These are phyloP conservation scores for Panthera tigris DNA, from an alignment of 2,113 vertebrate species.

Conservation along the genomic window DNA sequence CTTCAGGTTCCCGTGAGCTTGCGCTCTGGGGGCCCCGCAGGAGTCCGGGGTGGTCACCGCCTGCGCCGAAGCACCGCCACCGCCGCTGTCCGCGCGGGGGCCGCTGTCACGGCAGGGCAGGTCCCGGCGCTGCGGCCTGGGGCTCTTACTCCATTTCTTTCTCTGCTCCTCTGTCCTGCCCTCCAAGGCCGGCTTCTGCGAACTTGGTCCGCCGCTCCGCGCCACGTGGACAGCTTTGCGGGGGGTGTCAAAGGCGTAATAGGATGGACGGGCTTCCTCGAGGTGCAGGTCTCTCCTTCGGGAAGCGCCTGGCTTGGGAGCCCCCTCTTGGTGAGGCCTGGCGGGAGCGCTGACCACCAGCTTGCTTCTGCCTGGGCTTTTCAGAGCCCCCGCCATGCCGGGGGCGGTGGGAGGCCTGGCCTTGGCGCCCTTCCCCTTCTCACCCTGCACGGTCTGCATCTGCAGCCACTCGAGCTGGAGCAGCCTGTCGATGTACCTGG, in stretches of 20 bases:
- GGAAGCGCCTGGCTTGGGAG: slow-evolving; percentile 52
- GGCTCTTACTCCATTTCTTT: neutral
- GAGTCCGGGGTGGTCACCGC: neutral
- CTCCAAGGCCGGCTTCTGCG: slow-evolving; percentile 60
- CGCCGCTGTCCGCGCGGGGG: slow-evolving; percentile 69
- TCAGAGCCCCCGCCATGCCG: slow-evolving; percentile 42
- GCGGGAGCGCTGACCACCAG: slow-evolving; percentile 38
- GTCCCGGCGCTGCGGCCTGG: slow-evolving; percentile 53
- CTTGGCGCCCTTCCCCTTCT: slow-evolving; percentile 83
- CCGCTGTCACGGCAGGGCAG: neutral
- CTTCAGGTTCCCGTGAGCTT: slow-evolving; percentile 49
- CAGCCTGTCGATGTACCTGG: slow-evolving; percentile 89
- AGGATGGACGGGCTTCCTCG: neutral
- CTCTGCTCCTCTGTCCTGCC: slow-evolving; percentile 70
- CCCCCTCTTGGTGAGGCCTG: slow-evolving; percentile 68
- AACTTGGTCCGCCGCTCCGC: neutral
- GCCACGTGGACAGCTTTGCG: neutral
- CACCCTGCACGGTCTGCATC: slow-evolving; percentile 87
- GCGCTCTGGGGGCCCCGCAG: slow-evolving; percentile 62
- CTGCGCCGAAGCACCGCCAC: slow-evolving; percentile 75
- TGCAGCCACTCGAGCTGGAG: slow-evolving; percentile 93
- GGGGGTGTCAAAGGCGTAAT: neutral
- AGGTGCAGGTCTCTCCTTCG: slow-evolving; percentile 33
- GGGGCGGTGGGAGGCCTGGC: slow-evolving; percentile 77
- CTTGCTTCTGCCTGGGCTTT: slow-evolving; percentile 80